Conservation (phyloP, 2,113 vertebrate genomes). For the Indicator indicator region DNA sequence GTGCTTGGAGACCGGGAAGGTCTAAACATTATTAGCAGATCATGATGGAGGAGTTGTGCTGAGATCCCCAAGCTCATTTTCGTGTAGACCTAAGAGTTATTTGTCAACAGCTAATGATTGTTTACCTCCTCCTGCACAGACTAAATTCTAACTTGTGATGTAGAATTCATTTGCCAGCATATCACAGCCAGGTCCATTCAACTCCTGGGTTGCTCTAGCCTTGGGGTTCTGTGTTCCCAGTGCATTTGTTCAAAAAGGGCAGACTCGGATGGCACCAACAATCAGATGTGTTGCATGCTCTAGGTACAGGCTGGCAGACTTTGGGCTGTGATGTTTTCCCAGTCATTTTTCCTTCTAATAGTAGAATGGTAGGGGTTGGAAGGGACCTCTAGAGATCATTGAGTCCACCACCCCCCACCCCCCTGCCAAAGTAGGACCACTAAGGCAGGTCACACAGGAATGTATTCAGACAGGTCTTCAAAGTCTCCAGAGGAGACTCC, state of each 20-base stretch:
- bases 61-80: background rate
- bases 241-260: background rate
- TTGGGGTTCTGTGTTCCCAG: background rate
- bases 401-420: no score
- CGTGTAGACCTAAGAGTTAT: background rate
- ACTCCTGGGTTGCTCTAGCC: background rate
- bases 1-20: background rate
- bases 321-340: background rate
- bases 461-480: no score
- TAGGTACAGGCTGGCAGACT: background rate
- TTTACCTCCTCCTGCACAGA: background rate
- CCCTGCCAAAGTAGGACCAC: no score
- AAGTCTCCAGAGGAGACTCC: no score
- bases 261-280: background rate
- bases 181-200: background rate
- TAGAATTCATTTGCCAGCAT: background rate
- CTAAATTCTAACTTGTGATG: background rate
- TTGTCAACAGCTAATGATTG: slow-evolving; percentile 20
- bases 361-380: no score
- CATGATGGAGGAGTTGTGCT: background rate
- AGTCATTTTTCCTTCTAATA: background rate
- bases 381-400: no score
- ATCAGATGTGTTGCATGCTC: background rate
- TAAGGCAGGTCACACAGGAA: no score
- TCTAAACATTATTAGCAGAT: background rate